Evolutionary conservation across 2,888 invertebrate species (phyloP), one percentile per base, ranked within the genome.

Genomic region (Hecatera dysodea): DNA sequence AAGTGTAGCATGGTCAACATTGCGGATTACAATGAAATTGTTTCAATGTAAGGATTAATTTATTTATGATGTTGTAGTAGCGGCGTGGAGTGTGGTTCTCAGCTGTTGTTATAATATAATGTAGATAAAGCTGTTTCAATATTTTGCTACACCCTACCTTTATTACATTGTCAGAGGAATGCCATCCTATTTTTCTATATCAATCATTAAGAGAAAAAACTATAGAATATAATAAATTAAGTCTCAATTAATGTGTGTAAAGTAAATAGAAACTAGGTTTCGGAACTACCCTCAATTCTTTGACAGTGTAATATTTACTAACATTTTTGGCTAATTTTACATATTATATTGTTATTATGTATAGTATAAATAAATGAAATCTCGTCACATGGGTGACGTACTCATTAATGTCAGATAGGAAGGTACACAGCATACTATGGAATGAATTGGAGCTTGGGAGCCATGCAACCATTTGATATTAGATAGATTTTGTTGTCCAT

Each of bases 401-500:
- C 27, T 29, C 69, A 73, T 68, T 59, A 60, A 33, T 76, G 69
- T 69, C 67, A 39, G 48, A 53, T 80, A 82, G 78, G 78, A 80
- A 84, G 78, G 82, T 83, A 80, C 67, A 64, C 78, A 80, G 62
- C 77, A 72, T 68, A 81, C 69, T 55, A 64, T 78, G 59, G 39
- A 79, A 77, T 84, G 73, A 84, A 81, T 78, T 81, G 78, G 80
- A 80, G 66, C 74, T 84, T 80, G 83, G 88, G 89, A 90, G 90
- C 90, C 90, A 87, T 88, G 90, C 91, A 90, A 90, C 90, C 90
- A 88, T 92, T 93, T 92, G 92, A 93, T 93, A 92, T 93, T 93
- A 93, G 92, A 91, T 94, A 93, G 91, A 88, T 93, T 93, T 94
- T 94, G 93, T 94, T 95, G 93, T 94, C 92, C 90, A 90, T 91